Evolutionary conservation across 2,888 invertebrate genomes (phyloP).

Genomic region (Ommatoiulus sabulosus): DNA sequence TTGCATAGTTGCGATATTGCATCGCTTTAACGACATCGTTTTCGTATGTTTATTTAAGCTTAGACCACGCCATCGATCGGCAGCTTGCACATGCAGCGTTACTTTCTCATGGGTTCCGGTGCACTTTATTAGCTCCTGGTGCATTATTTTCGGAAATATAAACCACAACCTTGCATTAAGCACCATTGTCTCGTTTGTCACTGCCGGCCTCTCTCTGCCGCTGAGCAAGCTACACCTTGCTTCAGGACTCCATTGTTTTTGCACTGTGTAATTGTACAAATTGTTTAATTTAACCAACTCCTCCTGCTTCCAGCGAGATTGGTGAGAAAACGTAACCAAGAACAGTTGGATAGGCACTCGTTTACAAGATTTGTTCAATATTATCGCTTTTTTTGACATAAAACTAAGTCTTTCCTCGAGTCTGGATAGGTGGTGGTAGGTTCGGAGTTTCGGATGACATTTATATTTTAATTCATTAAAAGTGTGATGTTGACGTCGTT

Average conservation of each 20-base stretch:
- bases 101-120: background rate
- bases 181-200: background rate
- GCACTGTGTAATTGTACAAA: background rate
- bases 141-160: conserved; percentile 15
- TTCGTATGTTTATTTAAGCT: background rate
- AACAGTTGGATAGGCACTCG: too few relatives aligned
- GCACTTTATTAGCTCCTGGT: conserved; percentile 29
- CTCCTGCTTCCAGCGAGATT: background rate
- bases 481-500: too few relatives aligned
- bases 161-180: conserved; percentile 9
- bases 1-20: background rate
- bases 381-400: too few relatives aligned
- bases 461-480: too few relatives aligned
- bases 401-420: too few relatives aligned
- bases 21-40: background rate
- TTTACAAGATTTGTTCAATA: too few relatives aligned
- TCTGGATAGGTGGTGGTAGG: too few relatives aligned
- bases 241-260: background rate
- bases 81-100: background rate
- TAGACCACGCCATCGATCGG: conserved; percentile 11
- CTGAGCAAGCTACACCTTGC: background rate
- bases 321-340: too few relatives aligned
- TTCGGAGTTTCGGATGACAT: too few relatives aligned
- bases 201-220: background rate
- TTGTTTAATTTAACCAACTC: background rate